Conservation (phyloP, 2,888 invertebrate genomes). For the Lordiphosa andalusiaca region DNA sequence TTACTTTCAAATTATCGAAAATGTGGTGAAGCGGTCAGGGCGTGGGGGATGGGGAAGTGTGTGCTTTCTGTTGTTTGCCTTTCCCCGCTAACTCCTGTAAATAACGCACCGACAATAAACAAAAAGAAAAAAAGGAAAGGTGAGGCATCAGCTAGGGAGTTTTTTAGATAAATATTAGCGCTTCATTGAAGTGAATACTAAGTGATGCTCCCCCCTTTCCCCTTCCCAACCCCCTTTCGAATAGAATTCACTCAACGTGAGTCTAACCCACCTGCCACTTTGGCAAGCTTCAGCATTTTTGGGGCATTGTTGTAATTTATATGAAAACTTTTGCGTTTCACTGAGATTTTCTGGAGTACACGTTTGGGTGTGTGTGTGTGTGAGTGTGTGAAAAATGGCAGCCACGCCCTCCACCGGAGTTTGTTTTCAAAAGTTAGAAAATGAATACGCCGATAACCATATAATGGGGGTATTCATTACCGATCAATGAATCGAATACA, state of each 20-base stretch:
- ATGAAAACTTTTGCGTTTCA: constrained; percentile 56
- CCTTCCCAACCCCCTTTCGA: not conserved
- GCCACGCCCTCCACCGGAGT: too few relatives aligned
- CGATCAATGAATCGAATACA: too few relatives aligned
- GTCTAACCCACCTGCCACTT: constrained; percentile 10
- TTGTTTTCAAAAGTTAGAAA: too few relatives aligned
- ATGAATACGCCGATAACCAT: too few relatives aligned
- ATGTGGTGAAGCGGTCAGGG: constrained; percentile 8
- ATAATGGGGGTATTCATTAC: too few relatives aligned
- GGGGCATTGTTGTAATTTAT: constrained; percentile 66
- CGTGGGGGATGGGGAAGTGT: not conserved
- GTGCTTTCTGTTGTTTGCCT: constrained; percentile 17
- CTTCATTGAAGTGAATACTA: constrained; percentile 25
- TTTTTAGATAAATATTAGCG: constrained; percentile 65
- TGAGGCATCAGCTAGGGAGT: constrained; percentile 36
- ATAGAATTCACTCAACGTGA: constrained; percentile 1
- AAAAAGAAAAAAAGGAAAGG: constrained; percentile 5
- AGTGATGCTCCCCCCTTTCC: constrained; percentile 16
- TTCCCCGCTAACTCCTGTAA: not conserved
- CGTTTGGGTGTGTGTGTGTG: not conserved
- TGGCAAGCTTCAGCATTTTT: constrained; percentile 36
- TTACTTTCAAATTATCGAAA: constrained; percentile 66
- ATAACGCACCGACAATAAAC: constrained; percentile 11
- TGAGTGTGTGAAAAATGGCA: constrained; percentile 1
- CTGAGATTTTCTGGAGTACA: constrained; percentile 4